Conservation (phyloP, 1,140 invertebrate genomes). For the Hesperophylax magnus region DNA sequence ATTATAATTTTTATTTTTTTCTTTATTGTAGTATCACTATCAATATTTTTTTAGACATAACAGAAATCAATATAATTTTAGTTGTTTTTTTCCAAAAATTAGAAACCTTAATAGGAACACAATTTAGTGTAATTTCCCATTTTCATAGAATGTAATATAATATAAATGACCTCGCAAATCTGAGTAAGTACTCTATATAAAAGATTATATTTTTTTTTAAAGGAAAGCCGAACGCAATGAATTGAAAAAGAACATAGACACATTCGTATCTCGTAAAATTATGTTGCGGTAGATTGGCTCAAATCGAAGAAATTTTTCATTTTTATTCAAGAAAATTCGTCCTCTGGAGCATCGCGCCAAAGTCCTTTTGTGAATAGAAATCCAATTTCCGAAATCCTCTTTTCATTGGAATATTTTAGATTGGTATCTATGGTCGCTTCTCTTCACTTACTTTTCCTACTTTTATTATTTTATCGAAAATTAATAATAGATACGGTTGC, state of each 20-base stretch:
- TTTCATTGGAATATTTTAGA: slow-evolving; percentile 46
- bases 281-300: slow-evolving; percentile 22
- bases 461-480: background rate
- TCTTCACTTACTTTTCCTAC: background rate
- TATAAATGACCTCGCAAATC: no score
- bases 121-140: no score
- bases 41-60: no score
- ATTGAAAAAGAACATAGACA: slow-evolving; percentile 21
- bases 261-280: slow-evolving; percentile 28
- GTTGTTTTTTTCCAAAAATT: no score
- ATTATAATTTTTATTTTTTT: no score
- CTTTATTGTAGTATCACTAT: no score
- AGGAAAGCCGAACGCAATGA: slow-evolving; percentile 2
- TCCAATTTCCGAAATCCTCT: slow-evolving; percentile 37
- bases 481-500: no score
- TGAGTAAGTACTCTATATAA: no score
- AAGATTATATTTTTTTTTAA: background rate
- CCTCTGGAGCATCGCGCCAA: slow-evolving; percentile 19
- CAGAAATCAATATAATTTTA: no score
- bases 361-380: slow-evolving; percentile 41
- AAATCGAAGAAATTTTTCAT: slow-evolving; percentile 31
- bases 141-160: no score
- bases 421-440: slow-evolving; percentile 1
- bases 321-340: slow-evolving; percentile 44
- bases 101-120: no score